A percentile compares a stretch with the other conserved stretches of the same genome.
These are phyloP conservation scores for Pipistrellus pygmaeus DNA, from an alignment of 2,797 vertebrate genomes.

Conservation along the genomic window DNA sequence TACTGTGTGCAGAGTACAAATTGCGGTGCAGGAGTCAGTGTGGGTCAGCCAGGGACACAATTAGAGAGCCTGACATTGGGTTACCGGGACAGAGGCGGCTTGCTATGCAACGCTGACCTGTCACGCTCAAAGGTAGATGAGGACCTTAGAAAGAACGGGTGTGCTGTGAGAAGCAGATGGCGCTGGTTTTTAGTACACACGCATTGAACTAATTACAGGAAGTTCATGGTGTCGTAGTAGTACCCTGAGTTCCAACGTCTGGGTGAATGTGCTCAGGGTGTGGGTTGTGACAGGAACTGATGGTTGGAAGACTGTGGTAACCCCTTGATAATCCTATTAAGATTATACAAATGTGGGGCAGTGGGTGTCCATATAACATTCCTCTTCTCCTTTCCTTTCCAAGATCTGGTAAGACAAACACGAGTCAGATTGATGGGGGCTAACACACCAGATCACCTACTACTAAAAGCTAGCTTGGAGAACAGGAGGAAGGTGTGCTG, in stretches of 20 bases:
- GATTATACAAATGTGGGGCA: neutral
- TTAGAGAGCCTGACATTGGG: constrained; percentile 19
- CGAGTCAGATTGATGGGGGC: neutral
- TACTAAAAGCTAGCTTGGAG: neutral
- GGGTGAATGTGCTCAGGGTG: neutral
- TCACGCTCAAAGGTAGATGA: constrained; percentile 74
- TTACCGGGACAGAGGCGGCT: neutral
- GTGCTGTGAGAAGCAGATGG: constrained; percentile 65
- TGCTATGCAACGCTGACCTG: constrained; percentile 22
- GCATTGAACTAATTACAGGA: neutral
- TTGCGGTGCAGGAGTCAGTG: neutral
- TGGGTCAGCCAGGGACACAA: neutral
- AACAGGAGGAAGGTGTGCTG: neutral
- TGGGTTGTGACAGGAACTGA: neutral
- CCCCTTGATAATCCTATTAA: neutral
- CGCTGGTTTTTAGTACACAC: neutral
- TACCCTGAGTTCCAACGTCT: constrained; percentile 1
- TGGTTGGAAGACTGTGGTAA: neutral
- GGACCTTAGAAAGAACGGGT: constrained; percentile 63
- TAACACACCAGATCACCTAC: neutral
- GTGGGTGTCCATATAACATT: neutral
- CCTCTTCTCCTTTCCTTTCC: constrained; percentile 31
- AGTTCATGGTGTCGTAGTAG: neutral
- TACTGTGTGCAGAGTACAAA: constrained; percentile 41
- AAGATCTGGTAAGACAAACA: neutral